Evolutionary conservation across 1,140 invertebrate species (phyloP).

Genomic region (Drosophila parabipectinata): DNA sequence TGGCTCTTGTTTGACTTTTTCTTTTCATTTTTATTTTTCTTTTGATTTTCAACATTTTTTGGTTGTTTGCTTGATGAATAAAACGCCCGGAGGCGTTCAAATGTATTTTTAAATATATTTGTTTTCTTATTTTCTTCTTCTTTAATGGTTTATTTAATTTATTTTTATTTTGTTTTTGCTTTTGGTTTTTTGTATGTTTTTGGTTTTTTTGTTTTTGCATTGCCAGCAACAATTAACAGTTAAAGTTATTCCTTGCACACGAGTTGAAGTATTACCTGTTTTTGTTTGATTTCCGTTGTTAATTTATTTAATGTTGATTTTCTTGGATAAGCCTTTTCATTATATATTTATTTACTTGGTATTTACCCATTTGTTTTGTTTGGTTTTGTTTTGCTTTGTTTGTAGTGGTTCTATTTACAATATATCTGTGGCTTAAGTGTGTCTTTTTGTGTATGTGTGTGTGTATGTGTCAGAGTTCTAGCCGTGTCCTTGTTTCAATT

Average conservation of each 20-base stretch:
- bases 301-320: slow-evolving; percentile 51
- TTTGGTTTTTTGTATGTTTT: background rate
- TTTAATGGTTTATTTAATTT: slow-evolving; percentile 43
- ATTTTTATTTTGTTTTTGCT: slow-evolving; percentile 40
- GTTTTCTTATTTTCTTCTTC: slow-evolving; percentile 35
- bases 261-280: slow-evolving; percentile 48
- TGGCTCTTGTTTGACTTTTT: slow-evolving; percentile 53
- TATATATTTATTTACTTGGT: slow-evolving; percentile 44
- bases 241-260: slow-evolving; percentile 73
- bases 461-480: slow-evolving; percentile 9
- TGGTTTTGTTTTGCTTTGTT: background rate
- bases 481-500: slow-evolving; percentile 28
- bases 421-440: slow-evolving; percentile 38
- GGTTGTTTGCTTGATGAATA: slow-evolving; percentile 65
- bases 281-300: slow-evolving; percentile 42
- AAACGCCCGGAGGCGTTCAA: slow-evolving; percentile 75
- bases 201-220: slow-evolving; percentile 33
- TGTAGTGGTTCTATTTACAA: slow-evolving; percentile 28
- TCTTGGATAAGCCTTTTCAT: slow-evolving; percentile 42
- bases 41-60: slow-evolving; percentile 72
- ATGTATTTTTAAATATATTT: slow-evolving; percentile 63
- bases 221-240: slow-evolving; percentile 79
- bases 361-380: slow-evolving; percentile 40
- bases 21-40: slow-evolving; percentile 60
- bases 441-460: slow-evolving; percentile 26